Evolutionary conservation across 1,140 invertebrate species (phyloP).

Genomic region (Coenobita brevimanus): DNA sequence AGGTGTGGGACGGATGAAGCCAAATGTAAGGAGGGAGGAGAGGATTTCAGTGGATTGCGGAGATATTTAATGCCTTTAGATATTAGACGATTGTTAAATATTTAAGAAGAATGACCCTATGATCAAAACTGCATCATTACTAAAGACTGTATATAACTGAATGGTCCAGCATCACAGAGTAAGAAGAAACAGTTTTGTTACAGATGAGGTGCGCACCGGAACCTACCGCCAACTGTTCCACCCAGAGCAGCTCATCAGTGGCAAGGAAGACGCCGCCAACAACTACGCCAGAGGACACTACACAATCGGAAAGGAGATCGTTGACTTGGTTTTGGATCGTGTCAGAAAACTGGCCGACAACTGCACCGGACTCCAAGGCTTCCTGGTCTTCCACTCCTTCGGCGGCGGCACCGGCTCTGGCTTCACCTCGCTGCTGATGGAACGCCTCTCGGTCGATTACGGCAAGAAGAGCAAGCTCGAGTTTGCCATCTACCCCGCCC

Average conservation of each 20-base stretch:
- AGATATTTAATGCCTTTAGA: too few relatives aligned
- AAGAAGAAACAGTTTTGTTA: not conserved
- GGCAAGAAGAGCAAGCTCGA: too few relatives aligned
- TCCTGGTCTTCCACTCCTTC: slow-evolving; percentile 59
- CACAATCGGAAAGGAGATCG: slow-evolving; percentile 60
- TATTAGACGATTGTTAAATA: too few relatives aligned
- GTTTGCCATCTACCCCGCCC: too few relatives aligned
- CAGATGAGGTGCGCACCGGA: slow-evolving; percentile 56
- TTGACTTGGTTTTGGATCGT: slow-evolving; percentile 54
- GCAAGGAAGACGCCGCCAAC: slow-evolving; percentile 60
- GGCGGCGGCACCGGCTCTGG: slow-evolving; percentile 59
- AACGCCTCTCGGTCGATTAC: slow-evolving; percentile 55
- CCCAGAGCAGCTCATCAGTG: too few relatives aligned
- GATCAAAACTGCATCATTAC: too few relatives aligned
- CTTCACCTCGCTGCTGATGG: slow-evolving; percentile 58
- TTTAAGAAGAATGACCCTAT: too few relatives aligned
- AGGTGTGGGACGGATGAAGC: too few relatives aligned
- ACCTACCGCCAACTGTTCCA: too few relatives aligned
- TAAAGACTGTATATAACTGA: not conserved
- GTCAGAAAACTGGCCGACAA: slow-evolving; percentile 50
- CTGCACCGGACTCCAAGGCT: slow-evolving; percentile 56
- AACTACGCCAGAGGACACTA: slow-evolving; percentile 58
- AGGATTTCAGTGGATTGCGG: too few relatives aligned
- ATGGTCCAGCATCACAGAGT: not conserved
- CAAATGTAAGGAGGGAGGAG: too few relatives aligned